phyloP scores from a whole-genome alignment of 1,140 invertebrate species.

The Temnothorax nylanderi region DNA sequence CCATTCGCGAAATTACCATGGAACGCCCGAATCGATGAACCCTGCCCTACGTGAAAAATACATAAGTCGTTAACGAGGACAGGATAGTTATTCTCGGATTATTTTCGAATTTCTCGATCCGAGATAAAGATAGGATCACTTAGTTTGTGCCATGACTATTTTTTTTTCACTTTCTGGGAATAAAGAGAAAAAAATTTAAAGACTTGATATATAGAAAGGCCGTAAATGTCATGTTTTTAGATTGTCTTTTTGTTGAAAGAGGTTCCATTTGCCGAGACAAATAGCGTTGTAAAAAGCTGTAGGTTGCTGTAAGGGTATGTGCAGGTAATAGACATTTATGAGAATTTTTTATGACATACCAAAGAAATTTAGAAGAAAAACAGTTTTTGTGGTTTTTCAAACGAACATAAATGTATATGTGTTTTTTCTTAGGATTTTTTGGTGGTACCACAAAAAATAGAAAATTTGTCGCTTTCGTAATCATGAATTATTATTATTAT shows the following conservation, averaged over 20 bases:
- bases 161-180: slow-evolving; percentile 17
- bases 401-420: not conserved
- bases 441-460: no score
- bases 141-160: not conserved
- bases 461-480: not conserved
- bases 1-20: slow-evolving; percentile 72
- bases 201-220: slow-evolving; percentile 31
- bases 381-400: not conserved
- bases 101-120: slow-evolving; percentile 31
- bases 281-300: slow-evolving; percentile 31
- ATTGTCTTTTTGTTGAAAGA: slow-evolving; percentile 25
- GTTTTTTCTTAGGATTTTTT: not conserved
- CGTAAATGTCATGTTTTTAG: slow-evolving; percentile 22
- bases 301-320: not conserved
- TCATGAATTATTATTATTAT: not conserved
- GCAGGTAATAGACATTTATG: slow-evolving; percentile 43
- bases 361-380: slow-evolving; percentile 8
- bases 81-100: slow-evolving; percentile 20
- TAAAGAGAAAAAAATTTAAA: slow-evolving; percentile 21
- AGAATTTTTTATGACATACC: slow-evolving; percentile 26
- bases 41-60: slow-evolving; percentile 30
- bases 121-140: slow-evolving; percentile 31
- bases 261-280: not conserved
- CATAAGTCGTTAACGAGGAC: slow-evolving; percentile 37
- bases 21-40: slow-evolving; percentile 18